These are phyloP conservation scores for Montipora cactus DNA, from an alignment of 64 coral and sea anemone species.

Conservation along the genomic window DNA sequence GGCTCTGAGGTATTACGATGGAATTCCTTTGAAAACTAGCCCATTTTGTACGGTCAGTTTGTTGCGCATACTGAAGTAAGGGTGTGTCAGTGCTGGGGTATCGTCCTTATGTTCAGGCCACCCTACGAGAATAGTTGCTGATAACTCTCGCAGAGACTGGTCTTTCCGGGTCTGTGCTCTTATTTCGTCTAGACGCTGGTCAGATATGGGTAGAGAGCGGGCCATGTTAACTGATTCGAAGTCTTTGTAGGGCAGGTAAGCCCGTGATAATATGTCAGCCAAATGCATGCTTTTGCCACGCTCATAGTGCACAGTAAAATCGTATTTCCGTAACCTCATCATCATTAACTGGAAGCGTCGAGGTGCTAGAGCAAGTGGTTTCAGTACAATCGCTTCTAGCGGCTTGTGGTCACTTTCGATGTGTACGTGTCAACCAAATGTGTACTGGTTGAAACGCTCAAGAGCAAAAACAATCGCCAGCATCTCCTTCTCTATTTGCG, in stretches of 20 bases:
- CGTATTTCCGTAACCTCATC: conserved; percentile 37
- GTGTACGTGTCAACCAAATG: conserved; percentile 4
- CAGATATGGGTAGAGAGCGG: conserved; percentile 10
- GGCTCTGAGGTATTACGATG: conserved; percentile 29
- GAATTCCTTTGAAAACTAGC: no score
- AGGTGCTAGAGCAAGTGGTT: conserved; percentile 13
- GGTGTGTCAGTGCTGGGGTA: neutral
- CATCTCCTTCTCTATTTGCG: no score
- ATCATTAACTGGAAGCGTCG: conserved; percentile 5
- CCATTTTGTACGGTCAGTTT: no score
- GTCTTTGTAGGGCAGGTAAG: neutral
- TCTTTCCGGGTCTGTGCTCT: conserved; percentile 15
- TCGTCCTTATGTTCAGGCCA: neutral
- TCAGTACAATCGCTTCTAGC: conserved; percentile 29
- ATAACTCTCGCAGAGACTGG: conserved; percentile 18
- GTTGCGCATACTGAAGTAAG: neutral
- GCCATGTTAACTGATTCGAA: no score
- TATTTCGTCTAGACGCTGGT: conserved; percentile 25
- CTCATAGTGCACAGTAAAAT: neutral
- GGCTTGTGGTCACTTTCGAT: conserved; percentile 51
- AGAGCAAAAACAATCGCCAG: no score
- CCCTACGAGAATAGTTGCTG: neutral
- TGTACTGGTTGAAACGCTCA: conserved; percentile 29
- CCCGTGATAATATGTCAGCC: neutral
- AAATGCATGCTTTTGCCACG: conserved; percentile 53